Base-by-base conservation (phyloP, 2,888 invertebrate genomes). In the Leptopilina syphax region DNA sequence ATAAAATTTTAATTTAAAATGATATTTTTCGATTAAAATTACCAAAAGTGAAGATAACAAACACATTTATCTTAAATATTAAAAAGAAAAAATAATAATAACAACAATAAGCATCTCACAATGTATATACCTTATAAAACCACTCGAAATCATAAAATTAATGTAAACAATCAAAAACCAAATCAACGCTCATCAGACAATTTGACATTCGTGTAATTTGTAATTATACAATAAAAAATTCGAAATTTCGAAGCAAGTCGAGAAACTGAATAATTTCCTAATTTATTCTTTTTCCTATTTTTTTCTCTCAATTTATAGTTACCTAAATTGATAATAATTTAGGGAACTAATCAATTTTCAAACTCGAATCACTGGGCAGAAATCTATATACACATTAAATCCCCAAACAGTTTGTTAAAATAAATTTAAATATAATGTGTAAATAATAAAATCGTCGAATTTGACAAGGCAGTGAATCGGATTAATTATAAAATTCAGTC, bases 401-500 rank as follows among this genome's bases (percentile, higher is more conserved):
- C 18, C 47, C 44, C 10, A 50, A 63, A 18, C 12, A 65, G 12
- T 65, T 27, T 65, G 12, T 54, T 57, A 34, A 7, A 54, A 34
- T 1, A 27, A 57, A 13, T 9, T 57, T 8, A 73, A 73, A 41
- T 73, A 57, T 27, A 44, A 57, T 47, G 34, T 57, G n/a, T n/a
- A 73, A 54, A 57, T 57, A 73, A 34, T 73, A 44, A 57, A 73
- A 57, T 10, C 41, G 57, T 57, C n/a, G 41, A n/a, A 4, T n/a
- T 50, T 34, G n/a, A 73, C 9, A 57, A 54, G 57, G 73, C 73
- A 73, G 73, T 41, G 34, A 18, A 54, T 57, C 5, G 34, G 34
- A n/a, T 57, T 73, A n/a, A 57, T 73, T 27, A 57, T 50, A 73
- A 73, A 57, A 34, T 41, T 73, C 73, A 73, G 73, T 73, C 73